phyloP scores from a whole-genome alignment of 2,797 vertebrate species.

The Propithecus perrieri region DNA sequence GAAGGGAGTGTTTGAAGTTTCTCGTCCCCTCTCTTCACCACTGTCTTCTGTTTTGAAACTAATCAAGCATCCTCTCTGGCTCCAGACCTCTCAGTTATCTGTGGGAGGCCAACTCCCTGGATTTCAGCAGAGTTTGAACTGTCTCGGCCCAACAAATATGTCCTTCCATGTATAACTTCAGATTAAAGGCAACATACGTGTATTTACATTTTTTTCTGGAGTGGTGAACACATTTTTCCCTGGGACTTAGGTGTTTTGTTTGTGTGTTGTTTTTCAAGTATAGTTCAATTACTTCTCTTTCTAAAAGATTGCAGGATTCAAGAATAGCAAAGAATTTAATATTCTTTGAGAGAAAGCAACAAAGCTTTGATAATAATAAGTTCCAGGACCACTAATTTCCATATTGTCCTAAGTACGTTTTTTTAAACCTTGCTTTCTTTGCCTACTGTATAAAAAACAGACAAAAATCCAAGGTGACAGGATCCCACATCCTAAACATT shows the following conservation, averaged over 20 bases:
- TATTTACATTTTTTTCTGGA: constrained; percentile 25
- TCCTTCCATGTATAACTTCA: background rate
- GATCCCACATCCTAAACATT: background rate
- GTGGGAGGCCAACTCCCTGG: background rate
- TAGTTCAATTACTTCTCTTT: background rate
- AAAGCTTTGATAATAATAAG: background rate
- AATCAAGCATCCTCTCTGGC: background rate
- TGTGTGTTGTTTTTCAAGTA: background rate
- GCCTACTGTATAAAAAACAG: background rate
- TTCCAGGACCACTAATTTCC: background rate
- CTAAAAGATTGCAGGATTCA: background rate
- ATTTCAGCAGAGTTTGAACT: background rate
- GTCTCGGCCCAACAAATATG: background rate
- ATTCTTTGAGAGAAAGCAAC: background rate
- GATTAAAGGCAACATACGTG: background rate
- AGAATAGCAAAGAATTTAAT: background rate
- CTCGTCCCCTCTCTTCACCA: background rate
- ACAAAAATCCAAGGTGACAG: background rate
- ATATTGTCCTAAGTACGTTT: background rate
- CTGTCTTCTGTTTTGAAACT: background rate
- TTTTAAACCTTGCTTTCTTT: background rate
- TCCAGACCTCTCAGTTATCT: background rate
- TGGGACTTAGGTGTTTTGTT: background rate
- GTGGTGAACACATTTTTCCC: background rate
- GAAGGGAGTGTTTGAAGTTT: background rate